phyloP scores from a whole-genome alignment of 2,888 invertebrate species.

The Troides helena region DNA sequence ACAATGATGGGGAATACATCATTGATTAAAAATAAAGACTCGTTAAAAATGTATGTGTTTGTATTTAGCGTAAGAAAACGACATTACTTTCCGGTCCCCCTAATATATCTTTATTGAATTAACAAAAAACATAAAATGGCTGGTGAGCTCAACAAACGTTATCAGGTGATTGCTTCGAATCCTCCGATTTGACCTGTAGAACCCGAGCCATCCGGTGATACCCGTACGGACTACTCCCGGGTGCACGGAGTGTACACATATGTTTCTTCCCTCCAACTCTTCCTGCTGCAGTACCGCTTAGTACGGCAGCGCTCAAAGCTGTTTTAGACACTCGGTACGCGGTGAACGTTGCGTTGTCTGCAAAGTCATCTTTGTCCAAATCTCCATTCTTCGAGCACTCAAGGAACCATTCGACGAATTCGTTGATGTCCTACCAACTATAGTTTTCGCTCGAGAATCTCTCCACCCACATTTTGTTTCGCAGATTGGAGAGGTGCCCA shows the following conservation, averaged over 20 bases:
- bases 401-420: slow-evolving; percentile 83
- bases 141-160: too few relatives aligned
- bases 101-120: too few relatives aligned
- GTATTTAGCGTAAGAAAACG: too few relatives aligned
- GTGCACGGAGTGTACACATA: slow-evolving; percentile 82
- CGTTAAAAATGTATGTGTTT: too few relatives aligned
- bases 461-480: slow-evolving; percentile 62
- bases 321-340: slow-evolving; percentile 87
- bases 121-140: too few relatives aligned
- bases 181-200: slow-evolving; percentile 57
- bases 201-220: slow-evolving; percentile 84
- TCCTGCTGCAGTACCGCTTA: slow-evolving; percentile 80
- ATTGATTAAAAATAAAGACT: too few relatives aligned
- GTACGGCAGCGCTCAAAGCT: slow-evolving; percentile 82
- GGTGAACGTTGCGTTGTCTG: slow-evolving; percentile 76
- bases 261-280: slow-evolving; percentile 77
- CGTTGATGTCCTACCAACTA: slow-evolving; percentile 54
- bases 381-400: slow-evolving; percentile 55
- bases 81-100: too few relatives aligned
- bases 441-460: slow-evolving; percentile 49
- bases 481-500: slow-evolving; percentile 81
- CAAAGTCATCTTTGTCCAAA: slow-evolving; percentile 50
- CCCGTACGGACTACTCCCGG: slow-evolving; percentile 90
- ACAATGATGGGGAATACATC: too few relatives aligned
- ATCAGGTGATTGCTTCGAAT: slow-evolving; percentile 27